Evolutionary conservation across 2,888 invertebrate species (phyloP).

Genomic region (Ophioninae sp.): DNA sequence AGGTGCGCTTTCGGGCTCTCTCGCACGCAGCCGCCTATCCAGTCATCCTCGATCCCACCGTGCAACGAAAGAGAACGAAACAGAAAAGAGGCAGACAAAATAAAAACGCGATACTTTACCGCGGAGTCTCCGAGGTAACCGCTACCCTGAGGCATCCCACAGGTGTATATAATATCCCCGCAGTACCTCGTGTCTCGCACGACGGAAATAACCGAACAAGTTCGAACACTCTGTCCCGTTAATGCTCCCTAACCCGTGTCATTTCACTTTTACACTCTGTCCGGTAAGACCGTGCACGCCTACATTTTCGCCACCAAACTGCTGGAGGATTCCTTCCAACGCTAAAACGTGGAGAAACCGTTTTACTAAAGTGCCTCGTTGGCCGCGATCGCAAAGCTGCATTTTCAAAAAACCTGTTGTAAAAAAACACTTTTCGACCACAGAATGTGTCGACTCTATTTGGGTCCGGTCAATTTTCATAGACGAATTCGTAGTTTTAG

Average conservation of each 20-base stretch:
- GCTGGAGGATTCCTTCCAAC: too few relatives aligned
- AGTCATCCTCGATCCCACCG: slow-evolving; percentile 10
- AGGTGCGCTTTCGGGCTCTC: slow-evolving; percentile 21
- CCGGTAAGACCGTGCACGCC: too few relatives aligned
- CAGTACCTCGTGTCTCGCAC: background rate
- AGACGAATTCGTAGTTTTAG: too few relatives aligned
- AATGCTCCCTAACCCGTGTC: slow-evolving; percentile 37
- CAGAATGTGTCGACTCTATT: too few relatives aligned
- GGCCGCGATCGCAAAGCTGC: too few relatives aligned
- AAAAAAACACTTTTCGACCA: too few relatives aligned
- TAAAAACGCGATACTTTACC: slow-evolving; percentile 37
- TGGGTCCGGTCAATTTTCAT: too few relatives aligned
- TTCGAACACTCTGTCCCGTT: slow-evolving; percentile 42
- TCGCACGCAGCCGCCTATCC: slow-evolving; percentile 27
- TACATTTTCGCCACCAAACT: too few relatives aligned
- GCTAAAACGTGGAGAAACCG: too few relatives aligned
- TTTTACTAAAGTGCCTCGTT: too few relatives aligned
- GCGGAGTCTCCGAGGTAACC: slow-evolving; percentile 12
- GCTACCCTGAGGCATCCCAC: slow-evolving; percentile 19
- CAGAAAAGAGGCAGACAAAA: slow-evolving; percentile 2
- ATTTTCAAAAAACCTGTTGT: too few relatives aligned
- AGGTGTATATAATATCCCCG: slow-evolving; percentile 32
- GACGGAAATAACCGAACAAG: slow-evolving; percentile 11
- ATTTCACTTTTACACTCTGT: too few relatives aligned
- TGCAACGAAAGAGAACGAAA: background rate